Evolutionary conservation across 2,113 vertebrate species (phyloP).

Genomic region (Sardina pilchardus): DNA sequence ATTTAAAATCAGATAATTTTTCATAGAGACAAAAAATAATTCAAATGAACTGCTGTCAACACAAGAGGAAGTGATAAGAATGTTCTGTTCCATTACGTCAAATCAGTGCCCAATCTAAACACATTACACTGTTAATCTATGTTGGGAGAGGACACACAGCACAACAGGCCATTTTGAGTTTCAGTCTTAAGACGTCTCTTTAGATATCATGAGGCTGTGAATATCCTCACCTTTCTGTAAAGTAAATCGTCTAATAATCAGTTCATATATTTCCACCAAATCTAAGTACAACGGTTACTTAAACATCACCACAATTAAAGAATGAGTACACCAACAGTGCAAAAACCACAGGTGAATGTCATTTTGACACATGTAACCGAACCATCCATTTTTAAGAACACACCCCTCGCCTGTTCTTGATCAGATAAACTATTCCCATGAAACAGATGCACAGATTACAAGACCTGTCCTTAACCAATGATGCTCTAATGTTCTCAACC

Average conservation of each 20-base stretch:
- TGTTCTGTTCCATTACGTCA: not conserved
- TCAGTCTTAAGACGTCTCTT: not conserved
- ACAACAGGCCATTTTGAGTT: not conserved
- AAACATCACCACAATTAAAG: slow-evolving; percentile 1
- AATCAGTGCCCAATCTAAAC: not conserved
- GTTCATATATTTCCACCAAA: not conserved
- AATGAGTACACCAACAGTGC: not conserved
- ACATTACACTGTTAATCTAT: not conserved
- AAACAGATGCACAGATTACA: not conserved
- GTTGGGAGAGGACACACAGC: not conserved
- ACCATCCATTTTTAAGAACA: not conserved
- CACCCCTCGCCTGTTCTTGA: not conserved
- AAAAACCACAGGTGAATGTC: not conserved
- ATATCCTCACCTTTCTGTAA: not conserved
- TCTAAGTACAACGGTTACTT: not conserved
- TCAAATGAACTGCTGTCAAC: not conserved
- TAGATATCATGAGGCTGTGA: not conserved
- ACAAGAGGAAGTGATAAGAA: slow-evolving; percentile 10
- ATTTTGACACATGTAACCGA: not conserved
- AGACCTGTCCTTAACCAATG: not conserved
- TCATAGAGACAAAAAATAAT: not conserved
- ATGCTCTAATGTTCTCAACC: not conserved
- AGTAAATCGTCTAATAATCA: not conserved
- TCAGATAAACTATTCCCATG: not conserved
- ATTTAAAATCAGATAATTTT: not conserved